Evolutionary conservation across 2,797 vertebrate species (phyloP).

Genomic region (Pipistrellus pipistrellus): DNA sequence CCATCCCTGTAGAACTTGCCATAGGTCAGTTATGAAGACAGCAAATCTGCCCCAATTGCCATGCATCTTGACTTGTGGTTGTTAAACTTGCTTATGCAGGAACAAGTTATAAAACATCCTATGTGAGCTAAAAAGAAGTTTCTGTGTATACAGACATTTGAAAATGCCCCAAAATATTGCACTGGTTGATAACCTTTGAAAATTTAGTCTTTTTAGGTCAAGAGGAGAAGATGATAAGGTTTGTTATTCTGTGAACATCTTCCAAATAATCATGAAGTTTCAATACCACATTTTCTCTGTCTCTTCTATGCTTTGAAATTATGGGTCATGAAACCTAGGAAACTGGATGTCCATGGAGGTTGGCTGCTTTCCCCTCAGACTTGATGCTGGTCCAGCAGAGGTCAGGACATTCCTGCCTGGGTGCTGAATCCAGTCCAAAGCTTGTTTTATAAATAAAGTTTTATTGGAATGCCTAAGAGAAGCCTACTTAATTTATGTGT

Average conservation of each 20-base stretch:
- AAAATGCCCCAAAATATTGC: constrained; percentile 15
- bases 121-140: constrained; percentile 66
- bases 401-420: not conserved
- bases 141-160: not conserved
- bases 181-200: constrained; percentile 59
- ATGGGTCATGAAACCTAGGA: constrained; percentile 1
- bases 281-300: constrained; percentile 21
- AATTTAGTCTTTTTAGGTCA: constrained; percentile 32
- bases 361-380: not conserved
- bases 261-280: constrained; percentile 22
- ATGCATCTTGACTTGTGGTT: not conserved
- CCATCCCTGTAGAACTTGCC: not conserved
- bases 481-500: not conserved
- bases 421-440: not conserved
- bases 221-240: not conserved
- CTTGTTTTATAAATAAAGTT: constrained; percentile 20
- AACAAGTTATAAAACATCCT: constrained; percentile 57
- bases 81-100: constrained; percentile 48
- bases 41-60: constrained; percentile 20
- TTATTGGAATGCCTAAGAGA: constrained; percentile 18
- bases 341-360: not conserved
- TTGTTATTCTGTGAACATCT: constrained; percentile 32
- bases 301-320: constrained; percentile 28
- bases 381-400: not conserved
- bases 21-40: constrained; percentile 33